phyloP scores from a whole-genome alignment of 2,888 invertebrate species.

The Bombylius major region DNA sequence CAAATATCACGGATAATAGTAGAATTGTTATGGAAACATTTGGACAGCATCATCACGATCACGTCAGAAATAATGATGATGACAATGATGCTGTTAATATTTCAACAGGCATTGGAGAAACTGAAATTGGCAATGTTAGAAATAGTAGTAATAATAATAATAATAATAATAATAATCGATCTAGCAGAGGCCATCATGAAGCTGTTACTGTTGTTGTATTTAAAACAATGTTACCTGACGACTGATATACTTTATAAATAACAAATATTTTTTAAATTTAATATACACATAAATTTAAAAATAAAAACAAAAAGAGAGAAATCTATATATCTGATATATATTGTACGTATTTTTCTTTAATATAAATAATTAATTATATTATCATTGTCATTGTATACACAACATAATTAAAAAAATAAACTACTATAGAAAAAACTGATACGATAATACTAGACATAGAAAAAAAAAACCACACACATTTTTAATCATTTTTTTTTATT shows the following conservation, averaged over 20 bases:
- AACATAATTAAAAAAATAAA: background rate
- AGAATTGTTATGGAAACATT: background rate
- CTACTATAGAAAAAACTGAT: too few relatives aligned
- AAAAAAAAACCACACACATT: too few relatives aligned
- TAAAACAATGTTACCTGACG: constrained; percentile 40
- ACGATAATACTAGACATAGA: too few relatives aligned
- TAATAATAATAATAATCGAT: background rate
- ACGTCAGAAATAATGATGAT: background rate
- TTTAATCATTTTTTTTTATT: too few relatives aligned
- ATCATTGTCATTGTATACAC: too few relatives aligned
- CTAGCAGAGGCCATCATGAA: constrained; percentile 17
- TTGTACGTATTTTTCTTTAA: background rate
- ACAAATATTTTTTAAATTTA: too few relatives aligned
- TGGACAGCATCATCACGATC: background rate
- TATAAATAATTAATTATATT: background rate
- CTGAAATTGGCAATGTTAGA: background rate
- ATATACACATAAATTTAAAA: background rate
- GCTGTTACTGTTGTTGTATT: constrained; percentile 40
- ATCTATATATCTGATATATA: background rate
- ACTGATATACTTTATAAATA: constrained; percentile 30
- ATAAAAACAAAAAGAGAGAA: background rate
- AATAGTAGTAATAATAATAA: constrained; percentile 19
- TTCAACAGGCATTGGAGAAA: too few relatives aligned
- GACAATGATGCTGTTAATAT: background rate
- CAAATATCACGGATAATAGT: background rate